These are phyloP conservation scores for Acanthopagrus latus DNA, from an alignment of 2,797 vertebrate genomes.

Conservation along the genomic window DNA sequence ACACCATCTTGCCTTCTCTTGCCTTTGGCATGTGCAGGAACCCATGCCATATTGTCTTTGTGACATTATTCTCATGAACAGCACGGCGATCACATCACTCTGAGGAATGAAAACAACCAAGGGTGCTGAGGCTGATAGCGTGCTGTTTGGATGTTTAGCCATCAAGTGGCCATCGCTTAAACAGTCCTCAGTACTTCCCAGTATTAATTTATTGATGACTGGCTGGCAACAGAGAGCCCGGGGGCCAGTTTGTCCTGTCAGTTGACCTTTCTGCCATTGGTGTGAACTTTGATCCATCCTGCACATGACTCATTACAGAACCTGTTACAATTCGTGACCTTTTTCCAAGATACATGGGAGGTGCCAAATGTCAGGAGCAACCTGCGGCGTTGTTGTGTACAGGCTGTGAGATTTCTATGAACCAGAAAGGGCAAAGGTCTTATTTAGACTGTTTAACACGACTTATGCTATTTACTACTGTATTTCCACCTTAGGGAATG, in stretches of 20 bases:
- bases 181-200: slow-evolving; percentile 13
- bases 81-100: background rate
- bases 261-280: slow-evolving; percentile 79
- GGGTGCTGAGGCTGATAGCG: background rate
- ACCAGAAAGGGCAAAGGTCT: slow-evolving; percentile 47
- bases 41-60: background rate
- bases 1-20: slow-evolving; percentile 19
- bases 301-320: slow-evolving; percentile 73
- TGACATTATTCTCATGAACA: slow-evolving; percentile 17
- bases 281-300: slow-evolving; percentile 75
- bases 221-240: slow-evolving; percentile 36
- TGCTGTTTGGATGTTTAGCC: background rate
- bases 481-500: slow-evolving; percentile 38
- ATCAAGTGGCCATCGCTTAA: background rate
- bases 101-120: slow-evolving; percentile 13
- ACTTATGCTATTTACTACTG: slow-evolving; percentile 46
- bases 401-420: slow-evolving; percentile 41
- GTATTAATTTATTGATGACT: slow-evolving; percentile 59
- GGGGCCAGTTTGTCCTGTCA: slow-evolving; percentile 35
- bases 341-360: slow-evolving; percentile 74
- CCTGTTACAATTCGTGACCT: slow-evolving; percentile 76
- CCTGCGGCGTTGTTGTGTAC: slow-evolving; percentile 55
- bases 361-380: slow-evolving; percentile 76
- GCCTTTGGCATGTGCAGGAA: slow-evolving; percentile 23
- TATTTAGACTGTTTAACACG: slow-evolving; percentile 47